A percentile compares a stretch with the other conserved stretches of the same genome.
Evolutionary conservation across 2,113 vertebrate genomes (phyloP).

Genomic region (Leuciscus idus): DNA sequence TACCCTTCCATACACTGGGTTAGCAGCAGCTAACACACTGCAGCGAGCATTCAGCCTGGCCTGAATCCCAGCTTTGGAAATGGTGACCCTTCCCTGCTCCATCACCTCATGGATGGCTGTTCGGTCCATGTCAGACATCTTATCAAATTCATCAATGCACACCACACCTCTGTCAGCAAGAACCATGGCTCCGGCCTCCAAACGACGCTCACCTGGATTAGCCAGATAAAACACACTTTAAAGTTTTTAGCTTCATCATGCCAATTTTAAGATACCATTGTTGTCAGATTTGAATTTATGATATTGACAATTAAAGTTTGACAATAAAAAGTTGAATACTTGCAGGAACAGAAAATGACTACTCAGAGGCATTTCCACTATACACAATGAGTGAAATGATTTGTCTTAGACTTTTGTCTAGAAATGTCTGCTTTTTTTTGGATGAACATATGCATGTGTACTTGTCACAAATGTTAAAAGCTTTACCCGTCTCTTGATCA

Average conservation of each 20-base stretch:
- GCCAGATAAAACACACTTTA: not conserved
- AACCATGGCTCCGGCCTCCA: slow-evolving; percentile 63
- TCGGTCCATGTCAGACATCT: slow-evolving; percentile 67
- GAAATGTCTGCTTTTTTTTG: not conserved
- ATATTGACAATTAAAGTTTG: not conserved
- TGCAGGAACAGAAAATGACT: not conserved
- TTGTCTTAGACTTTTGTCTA: not conserved
- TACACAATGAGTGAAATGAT: not conserved
- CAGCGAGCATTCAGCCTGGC: slow-evolving; percentile 70
- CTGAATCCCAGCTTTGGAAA: slow-evolving; percentile 69
- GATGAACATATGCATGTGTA: not conserved
- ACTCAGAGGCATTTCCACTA: not conserved
- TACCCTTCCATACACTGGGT: slow-evolving; percentile 62
- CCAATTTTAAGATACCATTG: not conserved
- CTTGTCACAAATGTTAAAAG: not conserved
- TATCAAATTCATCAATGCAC: slow-evolving; percentile 67
- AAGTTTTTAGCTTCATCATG: not conserved
- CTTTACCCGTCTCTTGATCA: slow-evolving; percentile 72
- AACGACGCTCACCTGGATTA: slow-evolving; percentile 35
- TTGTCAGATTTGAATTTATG: not conserved
- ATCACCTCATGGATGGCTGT: slow-evolving; percentile 62
- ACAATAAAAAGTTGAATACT: not conserved
- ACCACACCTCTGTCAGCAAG: slow-evolving; percentile 59
- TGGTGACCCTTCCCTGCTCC: slow-evolving; percentile 69
- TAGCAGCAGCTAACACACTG: slow-evolving; percentile 71